Evolutionary conservation across 2,888 invertebrate genomes (phyloP).

Genomic region (Cantharis rustica): DNA sequence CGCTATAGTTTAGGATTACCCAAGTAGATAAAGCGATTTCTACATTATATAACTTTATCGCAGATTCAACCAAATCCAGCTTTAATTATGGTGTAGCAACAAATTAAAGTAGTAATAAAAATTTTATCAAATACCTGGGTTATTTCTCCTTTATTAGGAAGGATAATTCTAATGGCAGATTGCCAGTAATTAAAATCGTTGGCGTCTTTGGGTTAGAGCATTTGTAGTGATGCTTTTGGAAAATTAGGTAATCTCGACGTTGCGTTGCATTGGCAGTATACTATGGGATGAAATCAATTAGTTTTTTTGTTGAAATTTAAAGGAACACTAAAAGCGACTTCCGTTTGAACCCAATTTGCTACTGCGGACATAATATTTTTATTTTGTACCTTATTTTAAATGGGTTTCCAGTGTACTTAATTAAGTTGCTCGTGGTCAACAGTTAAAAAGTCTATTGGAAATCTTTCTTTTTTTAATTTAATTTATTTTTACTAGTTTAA

Average conservation of each 20-base stretch:
- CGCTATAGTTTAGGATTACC: background rate
- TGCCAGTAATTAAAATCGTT: background rate
- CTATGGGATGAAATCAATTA: background rate
- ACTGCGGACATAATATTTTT: background rate
- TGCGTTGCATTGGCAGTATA: background rate
- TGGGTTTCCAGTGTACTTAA: too few species aligned
- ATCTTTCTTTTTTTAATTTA: too few species aligned
- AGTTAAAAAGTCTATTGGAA: too few species aligned
- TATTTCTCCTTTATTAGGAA: background rate
- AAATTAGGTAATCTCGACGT: background rate
- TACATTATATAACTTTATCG: background rate
- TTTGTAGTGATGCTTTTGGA: background rate
- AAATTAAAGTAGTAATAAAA: too few species aligned
- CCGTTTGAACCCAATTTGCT: background rate
- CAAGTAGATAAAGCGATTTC: background rate
- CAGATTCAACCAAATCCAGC: background rate
- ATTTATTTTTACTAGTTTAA: too few species aligned
- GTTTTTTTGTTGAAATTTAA: background rate
- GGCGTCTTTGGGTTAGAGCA: background rate
- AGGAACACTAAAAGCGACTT: background rate
- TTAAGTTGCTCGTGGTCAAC: too few species aligned
- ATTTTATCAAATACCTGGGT: too few species aligned
- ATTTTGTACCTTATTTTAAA: too few species aligned
- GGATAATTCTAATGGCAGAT: background rate
- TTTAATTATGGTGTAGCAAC: background rate